Base-by-base conservation (phyloP, 2,888 invertebrate species). In the Melangyna quadrimaculata region DNA sequence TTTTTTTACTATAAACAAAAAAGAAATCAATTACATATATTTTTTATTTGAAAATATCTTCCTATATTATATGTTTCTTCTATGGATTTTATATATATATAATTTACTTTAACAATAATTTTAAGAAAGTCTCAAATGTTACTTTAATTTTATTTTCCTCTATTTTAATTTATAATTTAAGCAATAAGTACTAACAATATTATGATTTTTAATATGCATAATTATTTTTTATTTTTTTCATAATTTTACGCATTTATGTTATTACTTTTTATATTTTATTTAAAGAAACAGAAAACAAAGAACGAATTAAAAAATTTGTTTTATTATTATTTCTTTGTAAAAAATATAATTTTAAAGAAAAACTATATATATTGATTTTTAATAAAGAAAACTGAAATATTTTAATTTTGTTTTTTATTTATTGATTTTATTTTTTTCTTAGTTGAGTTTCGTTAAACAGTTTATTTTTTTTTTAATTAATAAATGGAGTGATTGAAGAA, bases 91-190 rank as follows among this genome's bases (percentile, higher is more conserved):
- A 71, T 63, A 72, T 22, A 71, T 63, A 72, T 10, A n/a, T 48
- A 32, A 72, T 67, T 65, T 19, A 40, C 32, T 71, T 22, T 69
- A 65, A 71, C 24, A 22, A 19, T 63, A 24, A 61, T 22, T 24
- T 40, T 73, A 86, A 80, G 69, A 71, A 86, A 70, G 86, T 86
- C 86, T 86, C 86, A 86, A 88, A 87, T 79, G 86, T 87, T 81
- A 87, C 71, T 87, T 70, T 83, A 83, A 65, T 78, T 65, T 87
- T 70, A 69, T 83, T 83, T 81, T 71, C 63, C 55, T 43, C 53
- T 87, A 67, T 55, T 72, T 79, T 61, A 59, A 86, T 82, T 72
- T 84, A 80, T 70, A 75, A 37, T 63, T 71, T 78, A 87, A 87
- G 77, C 80, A 81, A 65, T 86, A 67, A 67, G 67, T 67, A 86